Percentiles rank a stretch among this genome's conserved stretches.
Evolutionary conservation across 1,140 invertebrate species (phyloP).

Genomic region (Apis cerana): DNA sequence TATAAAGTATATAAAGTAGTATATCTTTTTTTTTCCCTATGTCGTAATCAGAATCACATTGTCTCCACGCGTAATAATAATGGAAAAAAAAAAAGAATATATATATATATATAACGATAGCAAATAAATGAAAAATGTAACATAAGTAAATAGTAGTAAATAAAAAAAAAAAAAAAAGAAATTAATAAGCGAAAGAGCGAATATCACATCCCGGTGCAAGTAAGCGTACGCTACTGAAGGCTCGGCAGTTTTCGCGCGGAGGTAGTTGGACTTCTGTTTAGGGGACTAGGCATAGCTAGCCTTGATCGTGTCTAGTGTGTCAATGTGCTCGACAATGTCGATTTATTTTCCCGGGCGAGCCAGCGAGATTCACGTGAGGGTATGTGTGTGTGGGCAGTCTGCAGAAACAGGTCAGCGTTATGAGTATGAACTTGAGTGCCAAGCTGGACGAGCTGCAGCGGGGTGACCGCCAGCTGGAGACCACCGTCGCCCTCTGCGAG

Average conservation of each 20-base stretch:
- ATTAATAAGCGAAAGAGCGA: not conserved
- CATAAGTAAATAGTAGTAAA: not conserved
- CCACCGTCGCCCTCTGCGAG: constrained; percentile 93
- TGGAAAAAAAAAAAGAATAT: not conserved
- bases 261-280: constrained; percentile 54
- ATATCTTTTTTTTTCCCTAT: constrained; percentile 6
- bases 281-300: constrained; percentile 55
- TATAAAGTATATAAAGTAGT: not conserved
- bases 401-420: constrained; percentile 97
- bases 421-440: constrained; percentile 96
- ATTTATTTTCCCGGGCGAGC: constrained; percentile 51
- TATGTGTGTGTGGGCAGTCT: constrained; percentile 85
- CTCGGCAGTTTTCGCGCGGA: constrained; percentile 68
- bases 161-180: not conserved
- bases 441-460: constrained; percentile 95
- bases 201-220: not conserved
- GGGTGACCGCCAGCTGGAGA: constrained; percentile 92
- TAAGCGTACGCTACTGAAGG: constrained; percentile 48
- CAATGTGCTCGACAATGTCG: constrained; percentile 62
- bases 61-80: not conserved
- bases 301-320: constrained; percentile 65
- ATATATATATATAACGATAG: too few species aligned
- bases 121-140: too few species aligned
- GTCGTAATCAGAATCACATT: not conserved
- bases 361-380: constrained; percentile 61